phyloP scores from a whole-genome alignment of 1,140 invertebrate species.

The Grapholita molesta region DNA sequence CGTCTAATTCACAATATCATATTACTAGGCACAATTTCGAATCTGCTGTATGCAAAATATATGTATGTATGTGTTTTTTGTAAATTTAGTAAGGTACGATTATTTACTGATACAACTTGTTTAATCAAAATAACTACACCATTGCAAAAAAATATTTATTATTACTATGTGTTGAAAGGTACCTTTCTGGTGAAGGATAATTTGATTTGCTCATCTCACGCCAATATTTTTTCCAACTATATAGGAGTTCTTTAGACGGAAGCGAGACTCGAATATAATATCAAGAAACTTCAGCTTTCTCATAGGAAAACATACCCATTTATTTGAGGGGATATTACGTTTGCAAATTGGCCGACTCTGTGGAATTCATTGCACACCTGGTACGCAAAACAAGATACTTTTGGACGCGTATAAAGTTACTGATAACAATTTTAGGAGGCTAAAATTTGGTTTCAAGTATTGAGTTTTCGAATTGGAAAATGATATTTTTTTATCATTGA shows the following conservation, averaged over 20 bases:
- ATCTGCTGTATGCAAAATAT: too few species aligned
- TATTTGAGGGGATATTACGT: not conserved
- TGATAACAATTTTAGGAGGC: not conserved
- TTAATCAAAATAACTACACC: not conserved
- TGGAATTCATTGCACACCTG: conserved; percentile 2
- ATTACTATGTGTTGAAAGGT: not conserved
- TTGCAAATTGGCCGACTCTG: not conserved
- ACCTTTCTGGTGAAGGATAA: not conserved
- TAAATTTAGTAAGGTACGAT: not conserved
- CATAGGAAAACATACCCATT: not conserved
- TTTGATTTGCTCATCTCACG: conserved; percentile 11
- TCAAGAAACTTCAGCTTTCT: not conserved
- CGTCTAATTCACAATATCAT: too few species aligned
- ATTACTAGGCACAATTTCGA: too few species aligned
- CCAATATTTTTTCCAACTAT: not conserved
- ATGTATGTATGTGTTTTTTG: not conserved
- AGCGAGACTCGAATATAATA: conserved; percentile 9
- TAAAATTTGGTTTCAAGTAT: not conserved
- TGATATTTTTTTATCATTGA: too few species aligned
- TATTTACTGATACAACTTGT: not conserved
- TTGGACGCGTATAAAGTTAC: not conserved
- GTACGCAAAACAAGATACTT: conserved; percentile 2
- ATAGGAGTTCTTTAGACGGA: not conserved
- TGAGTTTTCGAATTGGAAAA: not conserved
- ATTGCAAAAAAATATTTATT: not conserved